Base-by-base conservation (phyloP, 2,888 invertebrate genomes). In the Oxytorus armatus region DNA sequence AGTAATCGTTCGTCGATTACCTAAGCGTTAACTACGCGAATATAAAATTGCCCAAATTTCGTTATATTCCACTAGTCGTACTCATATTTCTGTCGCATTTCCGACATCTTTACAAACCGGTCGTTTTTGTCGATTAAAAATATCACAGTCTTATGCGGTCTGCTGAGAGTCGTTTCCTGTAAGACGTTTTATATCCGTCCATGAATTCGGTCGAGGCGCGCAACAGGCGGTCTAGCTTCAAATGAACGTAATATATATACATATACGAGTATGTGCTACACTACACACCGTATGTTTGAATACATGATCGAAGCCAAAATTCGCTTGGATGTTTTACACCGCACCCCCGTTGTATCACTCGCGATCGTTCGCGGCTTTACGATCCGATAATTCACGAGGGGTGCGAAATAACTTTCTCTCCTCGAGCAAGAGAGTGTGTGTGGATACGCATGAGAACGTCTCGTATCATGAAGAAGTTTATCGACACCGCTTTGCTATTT, bases 201-300 rank as follows among this genome's bases (percentile, higher is more conserved):
- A 59, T 77, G 77, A 77, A 77, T 77, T 77, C 65, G 57, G 39
- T 39, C 57, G 53, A 33, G 39, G 21, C n/a, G 57, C 77, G 70
- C 77, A 77, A 72, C 77, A 77, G 77, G 77, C 77, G 77, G 77
- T 77, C 70, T 61, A 55, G 21, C 57, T 47, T 55, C 23, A 53
- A 77, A 65, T 25, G 44, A 36, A 21, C 36, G 49, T 44, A 21
- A 23, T 68, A 57, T 69, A 69, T n/a, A n/a, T n/a, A n/a, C n/a
- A n/a, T n/a, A n/a, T n/a, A 44, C 33, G 39, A 72, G 44, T 53
- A 55, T 47, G 57, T 57, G 51, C 39, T n/a, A 42, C 53, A 65
- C 42, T 21, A 51, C 57, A 39, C 39, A 49, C n/a, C n/a, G 36
- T 55, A 51, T 57, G 29, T 61, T 72, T 61, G 21, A 47, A 44